phyloP scores from a whole-genome alignment of 2,888 invertebrate species.

The Ceriagrion tenellum region DNA sequence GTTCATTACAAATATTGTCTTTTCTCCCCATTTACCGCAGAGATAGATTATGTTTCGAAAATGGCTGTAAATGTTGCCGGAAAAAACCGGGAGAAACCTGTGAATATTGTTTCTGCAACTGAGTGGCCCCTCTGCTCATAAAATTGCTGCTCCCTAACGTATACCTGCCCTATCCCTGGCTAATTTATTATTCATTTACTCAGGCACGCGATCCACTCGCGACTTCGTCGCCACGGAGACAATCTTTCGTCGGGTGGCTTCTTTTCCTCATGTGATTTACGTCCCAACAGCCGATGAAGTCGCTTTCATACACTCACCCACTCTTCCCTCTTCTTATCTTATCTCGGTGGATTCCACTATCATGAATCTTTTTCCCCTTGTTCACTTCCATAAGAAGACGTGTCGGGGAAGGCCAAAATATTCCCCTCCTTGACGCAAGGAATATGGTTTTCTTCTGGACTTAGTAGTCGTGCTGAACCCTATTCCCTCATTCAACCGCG shows the following conservation, averaged over 20 bases:
- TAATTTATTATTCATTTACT: not conserved
- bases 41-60: no score
- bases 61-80: no score
- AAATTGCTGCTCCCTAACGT: not conserved
- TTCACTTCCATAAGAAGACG: not conserved
- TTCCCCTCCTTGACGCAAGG: not conserved
- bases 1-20: no score
- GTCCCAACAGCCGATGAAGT: not conserved
- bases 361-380: not conserved
- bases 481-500: not conserved
- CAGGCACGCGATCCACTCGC: not conserved
- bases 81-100: no score
- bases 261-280: not conserved
- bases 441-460: not conserved
- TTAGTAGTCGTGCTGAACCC: not conserved
- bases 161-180: not conserved
- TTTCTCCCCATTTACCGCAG: no score
- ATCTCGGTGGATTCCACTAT: not conserved
- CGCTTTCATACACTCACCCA: not conserved
- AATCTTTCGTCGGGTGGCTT: not conserved
- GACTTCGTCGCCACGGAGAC: not conserved
- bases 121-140: no score
- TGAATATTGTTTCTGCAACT: no score
- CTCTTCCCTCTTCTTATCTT: not conserved
- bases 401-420: not conserved